These are phyloP conservation scores for Drosophila saltans DNA, from an alignment of 1,140 invertebrate genomes.

Conservation along the genomic window DNA sequence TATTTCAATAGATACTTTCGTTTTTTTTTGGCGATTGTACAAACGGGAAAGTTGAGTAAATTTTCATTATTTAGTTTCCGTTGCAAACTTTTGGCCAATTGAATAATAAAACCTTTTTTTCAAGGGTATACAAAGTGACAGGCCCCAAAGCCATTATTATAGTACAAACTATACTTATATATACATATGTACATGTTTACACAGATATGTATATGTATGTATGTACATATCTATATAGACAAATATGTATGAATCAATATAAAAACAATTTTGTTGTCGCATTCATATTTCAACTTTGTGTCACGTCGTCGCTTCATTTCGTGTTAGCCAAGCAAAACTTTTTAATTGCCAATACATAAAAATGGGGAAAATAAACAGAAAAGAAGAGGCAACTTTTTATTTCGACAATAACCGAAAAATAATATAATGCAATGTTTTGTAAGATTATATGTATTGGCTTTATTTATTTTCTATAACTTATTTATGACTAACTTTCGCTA, in stretches of 20 bases:
- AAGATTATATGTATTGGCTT: slow-evolving; percentile 12
- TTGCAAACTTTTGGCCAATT: no score
- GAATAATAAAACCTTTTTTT: neutral
- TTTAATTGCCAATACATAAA: slow-evolving; percentile 55
- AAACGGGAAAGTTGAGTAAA: no score
- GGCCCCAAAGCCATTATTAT: neutral
- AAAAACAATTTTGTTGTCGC: slow-evolving; percentile 30
- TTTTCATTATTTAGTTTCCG: no score
- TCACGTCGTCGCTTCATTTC: slow-evolving; percentile 38
- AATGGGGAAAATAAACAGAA: neutral
- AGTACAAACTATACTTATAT: neutral
- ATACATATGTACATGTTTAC: neutral
- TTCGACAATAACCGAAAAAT: slow-evolving; percentile 45
- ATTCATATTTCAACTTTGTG: slow-evolving; percentile 65
- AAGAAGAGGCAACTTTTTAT: slow-evolving; percentile 56
- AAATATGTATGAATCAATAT: slow-evolving; percentile 6
- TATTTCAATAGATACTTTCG: no score
- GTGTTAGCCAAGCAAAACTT: slow-evolving; percentile 56
- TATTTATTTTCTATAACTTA: slow-evolving; percentile 50
- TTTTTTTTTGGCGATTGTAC: no score
- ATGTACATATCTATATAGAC: neutral
- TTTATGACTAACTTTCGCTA: slow-evolving; percentile 64
- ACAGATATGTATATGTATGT: neutral
- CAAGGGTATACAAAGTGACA: slow-evolving; percentile 3
- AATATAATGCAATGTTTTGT: slow-evolving; percentile 40